These are phyloP conservation scores for Pentamera pediparva DNA, from an alignment of 53 echinoderm and acorn worm genomes.

Conservation along the genomic window DNA sequence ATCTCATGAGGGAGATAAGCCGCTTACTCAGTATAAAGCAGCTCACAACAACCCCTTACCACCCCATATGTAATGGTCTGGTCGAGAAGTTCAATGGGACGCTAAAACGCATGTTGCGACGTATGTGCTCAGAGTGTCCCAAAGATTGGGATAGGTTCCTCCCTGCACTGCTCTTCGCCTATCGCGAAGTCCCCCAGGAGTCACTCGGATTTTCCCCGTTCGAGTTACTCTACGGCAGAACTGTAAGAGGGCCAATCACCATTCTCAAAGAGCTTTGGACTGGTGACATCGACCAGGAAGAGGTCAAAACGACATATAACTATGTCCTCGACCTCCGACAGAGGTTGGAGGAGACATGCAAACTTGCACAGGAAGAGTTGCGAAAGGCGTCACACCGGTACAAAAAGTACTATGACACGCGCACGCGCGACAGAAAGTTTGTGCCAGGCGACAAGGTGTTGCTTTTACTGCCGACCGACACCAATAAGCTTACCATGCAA, in stretches of 20 bases:
- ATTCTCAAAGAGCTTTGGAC: slow-evolving; percentile 25
- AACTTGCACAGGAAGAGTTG: slow-evolving; percentile 30
- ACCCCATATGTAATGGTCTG: slow-evolving; percentile 17
- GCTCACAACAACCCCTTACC: slow-evolving; percentile 34
- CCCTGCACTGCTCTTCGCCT: slow-evolving; percentile 25
- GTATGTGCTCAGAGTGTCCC: slow-evolving; percentile 35
- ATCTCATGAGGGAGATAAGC: slow-evolving; percentile 32
- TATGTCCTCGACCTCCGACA: slow-evolving; percentile 13
- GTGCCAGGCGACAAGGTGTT: slow-evolving; percentile 18
- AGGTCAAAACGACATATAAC: slow-evolving; percentile 28
- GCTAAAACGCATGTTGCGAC: slow-evolving; percentile 18
- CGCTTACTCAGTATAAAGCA: slow-evolving; percentile 19
- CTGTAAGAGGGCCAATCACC: neutral
- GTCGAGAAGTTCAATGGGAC: neutral
- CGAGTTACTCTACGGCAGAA: slow-evolving; percentile 21
- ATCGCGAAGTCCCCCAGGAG: slow-evolving; percentile 37
- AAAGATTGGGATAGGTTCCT: slow-evolving; percentile 43
- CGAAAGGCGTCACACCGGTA: slow-evolving; percentile 14
- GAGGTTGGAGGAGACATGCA: slow-evolving; percentile 34
- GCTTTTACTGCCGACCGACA: slow-evolving; percentile 21
- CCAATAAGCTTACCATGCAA: slow-evolving; percentile 25
- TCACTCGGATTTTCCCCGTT: slow-evolving; percentile 13
- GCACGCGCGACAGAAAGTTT: slow-evolving; percentile 29
- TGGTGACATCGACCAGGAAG: neutral
- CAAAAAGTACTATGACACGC: slow-evolving; percentile 18